These are phyloP conservation scores for Sphenodon punctatus DNA, from an alignment of 2,797 vertebrate genomes.

Conservation along the genomic window DNA sequence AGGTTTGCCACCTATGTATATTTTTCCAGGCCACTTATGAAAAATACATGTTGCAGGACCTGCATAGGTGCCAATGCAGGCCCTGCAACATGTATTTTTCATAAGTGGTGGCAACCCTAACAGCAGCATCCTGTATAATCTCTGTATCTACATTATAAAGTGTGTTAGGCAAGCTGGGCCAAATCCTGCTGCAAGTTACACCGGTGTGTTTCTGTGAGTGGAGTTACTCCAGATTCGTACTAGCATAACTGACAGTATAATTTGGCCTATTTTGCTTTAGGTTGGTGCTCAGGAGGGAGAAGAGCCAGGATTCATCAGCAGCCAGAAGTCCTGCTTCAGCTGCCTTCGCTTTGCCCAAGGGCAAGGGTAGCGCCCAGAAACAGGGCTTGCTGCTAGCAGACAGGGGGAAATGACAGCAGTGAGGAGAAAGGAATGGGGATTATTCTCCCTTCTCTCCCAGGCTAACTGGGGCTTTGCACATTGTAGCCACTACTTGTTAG, in stretches of 20 bases:
- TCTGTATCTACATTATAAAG: not conserved
- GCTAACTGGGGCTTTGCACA: not conserved
- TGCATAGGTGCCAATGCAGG: too few species aligned
- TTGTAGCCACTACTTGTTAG: not conserved
- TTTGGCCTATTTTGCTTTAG: not conserved
- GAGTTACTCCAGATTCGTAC: not conserved
- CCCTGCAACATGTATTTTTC: too few species aligned
- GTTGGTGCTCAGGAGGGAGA: not conserved
- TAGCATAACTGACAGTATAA: not conserved
- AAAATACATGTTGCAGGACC: too few species aligned
- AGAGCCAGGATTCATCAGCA: not conserved
- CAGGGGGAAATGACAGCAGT: not conserved
- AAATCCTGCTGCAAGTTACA: not conserved
- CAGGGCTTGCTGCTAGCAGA: not conserved
- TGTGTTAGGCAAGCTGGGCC: not conserved
- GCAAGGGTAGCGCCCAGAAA: not conserved
- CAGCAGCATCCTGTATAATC: not conserved
- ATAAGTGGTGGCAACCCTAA: too few species aligned
- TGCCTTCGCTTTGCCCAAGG: not conserved
- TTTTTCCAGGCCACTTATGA: too few species aligned
- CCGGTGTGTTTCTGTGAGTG: not conserved
- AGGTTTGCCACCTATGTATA: too few species aligned
- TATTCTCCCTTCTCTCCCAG: too few species aligned
- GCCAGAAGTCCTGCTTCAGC: not conserved
- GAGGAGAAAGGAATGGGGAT: not conserved